Base-by-base conservation (phyloP, 2,888 invertebrate species). In the Drepana falcataria region DNA sequence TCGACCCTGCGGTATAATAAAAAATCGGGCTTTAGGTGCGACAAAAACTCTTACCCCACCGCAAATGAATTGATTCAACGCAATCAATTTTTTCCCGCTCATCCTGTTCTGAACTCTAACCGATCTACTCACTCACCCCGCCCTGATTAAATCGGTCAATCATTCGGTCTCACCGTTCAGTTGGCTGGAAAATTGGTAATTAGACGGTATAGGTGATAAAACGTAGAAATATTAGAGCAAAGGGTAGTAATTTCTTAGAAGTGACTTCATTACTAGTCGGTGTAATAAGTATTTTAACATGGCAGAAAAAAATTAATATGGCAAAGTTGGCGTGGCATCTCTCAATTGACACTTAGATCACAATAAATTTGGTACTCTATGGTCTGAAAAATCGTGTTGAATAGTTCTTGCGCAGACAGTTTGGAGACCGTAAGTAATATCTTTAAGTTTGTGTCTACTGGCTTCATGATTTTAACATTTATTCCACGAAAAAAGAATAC, bases 121-220 rank as follows among this genome's bases (percentile, higher is more conserved):
- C 66, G 74, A 73, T 72, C 64, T 68, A 72, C 73, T 81, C 84
- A 80, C 79, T 83, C 83, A 77, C 77, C 79, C 65, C 72, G 75
- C 69, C 71, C 77, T 84, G 86, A 87, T 87, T 86, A 83, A 81
- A 84, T 80, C 84, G 88, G 86, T 87, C 86, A 85, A 87, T 88
- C 87, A 87, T 83, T 85, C 77, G 77, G 81, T 82, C 84, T 86
- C 77, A 83, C 85, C 79, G 84, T 87, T 83, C 87, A 85, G 75
- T 85, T 83, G 84, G 79, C 87, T 85, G 88, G 87, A 89, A 89
- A 89, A 89, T 89, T 87, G 82, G 87, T 86, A 88, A 87, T 88
- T 87, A 87, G 81, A 80, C 81, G 73, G 72, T 72, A 72, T 76
- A 81, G 81, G 85, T 85, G 86, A 86, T 87, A 87, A 81, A 83